These are phyloP conservation scores for Synanthedon tipuliformis DNA, from an alignment of 2,888 invertebrate genomes.

Conservation along the genomic window DNA sequence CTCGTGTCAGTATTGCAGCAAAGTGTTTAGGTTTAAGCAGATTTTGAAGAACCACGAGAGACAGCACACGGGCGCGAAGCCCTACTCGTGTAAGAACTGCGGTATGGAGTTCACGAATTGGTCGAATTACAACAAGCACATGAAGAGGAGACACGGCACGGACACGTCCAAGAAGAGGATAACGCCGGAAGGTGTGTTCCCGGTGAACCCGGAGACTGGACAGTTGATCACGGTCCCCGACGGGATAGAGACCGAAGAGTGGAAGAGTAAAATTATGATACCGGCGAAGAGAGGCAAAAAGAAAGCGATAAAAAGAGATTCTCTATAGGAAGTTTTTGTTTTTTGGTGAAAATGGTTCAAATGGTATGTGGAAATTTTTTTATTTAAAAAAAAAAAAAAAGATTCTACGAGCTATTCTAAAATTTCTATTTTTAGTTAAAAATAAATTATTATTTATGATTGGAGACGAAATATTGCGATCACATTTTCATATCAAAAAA, in stretches of 20 bases:
- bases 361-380: too few species aligned
- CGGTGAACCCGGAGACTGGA: constrained; percentile 53
- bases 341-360: too few species aligned
- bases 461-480: too few species aligned
- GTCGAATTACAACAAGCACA: constrained; percentile 87
- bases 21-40: constrained; percentile 81
- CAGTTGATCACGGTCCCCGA: constrained; percentile 45
- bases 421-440: too few species aligned
- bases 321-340: too few species aligned
- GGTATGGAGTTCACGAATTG: constrained; percentile 81
- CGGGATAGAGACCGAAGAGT: constrained; percentile 43
- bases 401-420: too few species aligned
- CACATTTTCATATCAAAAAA: too few species aligned
- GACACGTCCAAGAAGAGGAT: constrained; percentile 64
- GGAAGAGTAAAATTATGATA: constrained; percentile 57
- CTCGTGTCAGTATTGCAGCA: constrained; percentile 80
- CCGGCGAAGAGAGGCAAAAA: constrained; percentile 54
- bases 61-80: constrained; percentile 78
- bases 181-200: constrained; percentile 63
- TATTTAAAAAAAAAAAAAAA: too few species aligned
- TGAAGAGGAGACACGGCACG: constrained; percentile 78
- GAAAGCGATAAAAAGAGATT: constrained; percentile 8
- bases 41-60: constrained; percentile 79
- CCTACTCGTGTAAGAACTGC: constrained; percentile 79
- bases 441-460: too few species aligned